Conservation (phyloP, 2,113 vertebrate species). For the Xiphias gladius region DNA sequence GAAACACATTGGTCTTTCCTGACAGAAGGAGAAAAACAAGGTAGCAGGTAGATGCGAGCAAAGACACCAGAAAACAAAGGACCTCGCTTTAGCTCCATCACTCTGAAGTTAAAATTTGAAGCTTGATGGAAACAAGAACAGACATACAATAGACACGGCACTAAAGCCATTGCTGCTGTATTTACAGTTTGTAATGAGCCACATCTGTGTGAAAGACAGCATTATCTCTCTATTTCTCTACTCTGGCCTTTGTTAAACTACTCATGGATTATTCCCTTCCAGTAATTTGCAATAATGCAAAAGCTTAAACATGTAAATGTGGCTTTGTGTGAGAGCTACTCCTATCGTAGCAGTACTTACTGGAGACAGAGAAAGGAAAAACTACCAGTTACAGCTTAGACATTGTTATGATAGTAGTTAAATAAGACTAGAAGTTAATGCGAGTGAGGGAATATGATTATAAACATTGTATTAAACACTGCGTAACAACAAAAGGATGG, state of each 20-base stretch:
- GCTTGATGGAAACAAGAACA: neutral
- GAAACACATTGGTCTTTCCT: slow-evolving; percentile 59
- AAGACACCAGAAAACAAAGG: slow-evolving; percentile 44
- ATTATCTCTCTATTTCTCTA: neutral
- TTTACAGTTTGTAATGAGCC: slow-evolving; percentile 9
- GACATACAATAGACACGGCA: neutral
- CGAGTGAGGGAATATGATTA: slow-evolving; percentile 2
- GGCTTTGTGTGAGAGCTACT: slow-evolving; percentile 8
- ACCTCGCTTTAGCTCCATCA: neutral
- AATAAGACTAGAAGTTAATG: slow-evolving; percentile 12
- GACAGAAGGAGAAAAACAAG: slow-evolving; percentile 49
- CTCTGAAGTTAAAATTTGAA: slow-evolving; percentile 7
- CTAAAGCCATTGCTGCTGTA: neutral
- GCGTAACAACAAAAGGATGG: slow-evolving; percentile 23
- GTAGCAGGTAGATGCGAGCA: slow-evolving; percentile 41
- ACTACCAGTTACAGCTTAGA: slow-evolving; percentile 20
- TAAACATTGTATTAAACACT: slow-evolving; percentile 11
- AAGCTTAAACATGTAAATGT: slow-evolving; percentile 28
- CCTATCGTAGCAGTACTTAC: neutral
- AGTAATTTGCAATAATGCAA: slow-evolving; percentile 21
- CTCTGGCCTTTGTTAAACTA: neutral
- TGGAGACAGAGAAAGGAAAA: slow-evolving; percentile 36
- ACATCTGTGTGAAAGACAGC: neutral
- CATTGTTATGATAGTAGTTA: slow-evolving; percentile 15
- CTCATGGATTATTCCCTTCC: slow-evolving; percentile 4